Percentiles rank a stretch among this genome's conserved stretches.
Evolutionary conservation across 2,888 invertebrate species (phyloP).

Genomic region (Himalopsyche japonica): DNA sequence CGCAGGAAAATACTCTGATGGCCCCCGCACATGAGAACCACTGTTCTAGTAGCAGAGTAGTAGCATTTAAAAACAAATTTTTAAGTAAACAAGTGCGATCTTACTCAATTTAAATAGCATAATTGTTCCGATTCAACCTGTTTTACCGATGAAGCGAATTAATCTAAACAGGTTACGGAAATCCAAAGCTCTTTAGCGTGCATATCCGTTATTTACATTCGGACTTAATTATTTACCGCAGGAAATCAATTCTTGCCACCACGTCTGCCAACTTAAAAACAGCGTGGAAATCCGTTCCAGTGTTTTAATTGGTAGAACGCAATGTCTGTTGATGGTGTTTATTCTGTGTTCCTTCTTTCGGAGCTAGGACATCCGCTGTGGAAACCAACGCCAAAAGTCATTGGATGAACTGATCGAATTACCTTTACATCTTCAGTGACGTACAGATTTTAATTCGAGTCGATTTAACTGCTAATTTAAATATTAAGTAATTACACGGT

Average conservation of each 20-base stretch:
- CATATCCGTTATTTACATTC: not conserved
- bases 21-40: no score
- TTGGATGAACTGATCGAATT: not conserved
- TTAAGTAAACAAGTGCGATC: no score
- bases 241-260: not conserved
- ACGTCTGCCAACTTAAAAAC: not conserved
- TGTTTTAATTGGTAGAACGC: not conserved
- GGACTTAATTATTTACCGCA: not conserved
- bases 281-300: not conserved
- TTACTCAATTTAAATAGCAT: no score
- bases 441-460: not conserved
- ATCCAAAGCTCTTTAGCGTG: no score
- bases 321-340: not conserved
- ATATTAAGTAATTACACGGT: no score
- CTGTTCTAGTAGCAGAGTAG: no score
- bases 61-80: no score
- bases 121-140: no score
- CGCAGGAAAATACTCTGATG: no score
- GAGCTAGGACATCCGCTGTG: not conserved
- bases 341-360: not conserved
- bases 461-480: not conserved
- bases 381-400: not conserved
- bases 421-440: not conserved
- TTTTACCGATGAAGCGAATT: no score
- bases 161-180: no score